phyloP scores from a whole-genome alignment of 2,113 vertebrate species.

The Rhea pennata region DNA sequence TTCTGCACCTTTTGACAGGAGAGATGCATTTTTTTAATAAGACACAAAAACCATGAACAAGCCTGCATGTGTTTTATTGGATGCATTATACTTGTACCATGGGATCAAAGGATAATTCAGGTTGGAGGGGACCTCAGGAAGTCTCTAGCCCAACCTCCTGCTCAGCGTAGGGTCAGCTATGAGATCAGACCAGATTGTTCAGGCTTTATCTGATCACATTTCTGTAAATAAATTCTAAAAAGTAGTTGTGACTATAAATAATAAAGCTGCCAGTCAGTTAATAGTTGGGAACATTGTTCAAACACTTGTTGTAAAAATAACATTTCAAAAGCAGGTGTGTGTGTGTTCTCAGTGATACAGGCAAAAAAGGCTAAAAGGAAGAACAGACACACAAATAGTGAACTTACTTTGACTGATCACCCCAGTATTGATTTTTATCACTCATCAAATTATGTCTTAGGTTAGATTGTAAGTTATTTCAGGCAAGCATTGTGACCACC shows the following conservation, averaged over 20 bases:
- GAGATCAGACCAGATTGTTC: background rate
- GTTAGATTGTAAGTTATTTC: background rate
- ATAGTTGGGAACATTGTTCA: background rate
- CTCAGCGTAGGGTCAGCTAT: background rate
- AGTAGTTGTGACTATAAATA: background rate
- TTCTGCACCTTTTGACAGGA: slow-evolving; percentile 7
- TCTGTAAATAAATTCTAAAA: background rate
- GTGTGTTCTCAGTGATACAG: background rate
- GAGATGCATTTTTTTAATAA: background rate
- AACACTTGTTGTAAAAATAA: background rate
- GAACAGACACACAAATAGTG: background rate
- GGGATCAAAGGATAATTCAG: background rate
- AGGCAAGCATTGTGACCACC: background rate
- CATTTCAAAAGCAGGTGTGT: background rate
- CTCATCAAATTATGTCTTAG: background rate
- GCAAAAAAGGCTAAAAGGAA: background rate
- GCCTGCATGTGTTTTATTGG: slow-evolving; percentile 31
- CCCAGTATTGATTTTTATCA: background rate
- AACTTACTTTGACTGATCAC: background rate
- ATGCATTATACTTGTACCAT: background rate
- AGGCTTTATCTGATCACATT: background rate
- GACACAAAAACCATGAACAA: slow-evolving; percentile 37
- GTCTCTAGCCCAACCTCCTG: background rate
- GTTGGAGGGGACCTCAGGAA: background rate
- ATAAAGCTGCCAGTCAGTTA: background rate